phyloP scores from a whole-genome alignment of 2,888 invertebrate species.

The Hipparchia sbordonii region DNA sequence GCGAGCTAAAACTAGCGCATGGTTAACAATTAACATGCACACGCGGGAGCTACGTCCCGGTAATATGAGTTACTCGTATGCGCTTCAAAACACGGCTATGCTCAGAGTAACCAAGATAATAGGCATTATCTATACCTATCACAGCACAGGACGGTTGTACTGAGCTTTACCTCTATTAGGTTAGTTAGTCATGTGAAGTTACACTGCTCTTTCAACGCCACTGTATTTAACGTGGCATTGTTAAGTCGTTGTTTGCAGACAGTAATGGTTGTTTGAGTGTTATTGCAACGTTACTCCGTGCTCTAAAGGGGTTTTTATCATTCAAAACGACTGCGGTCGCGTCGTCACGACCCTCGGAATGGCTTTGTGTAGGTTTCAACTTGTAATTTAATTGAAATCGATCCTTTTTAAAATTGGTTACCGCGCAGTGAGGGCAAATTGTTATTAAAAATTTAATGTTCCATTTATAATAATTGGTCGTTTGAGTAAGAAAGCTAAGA shows the following conservation, averaged over 20 bases:
- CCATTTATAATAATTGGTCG: background rate
- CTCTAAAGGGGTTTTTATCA: conserved; percentile 14
- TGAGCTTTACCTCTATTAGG: too few species aligned
- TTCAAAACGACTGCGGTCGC: conserved; percentile 8
- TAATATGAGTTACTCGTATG: too few species aligned
- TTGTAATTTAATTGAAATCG: conserved; percentile 16
- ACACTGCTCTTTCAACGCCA: too few species aligned
- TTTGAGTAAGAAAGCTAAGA: background rate
- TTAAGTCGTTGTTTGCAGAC: conserved; percentile 12
- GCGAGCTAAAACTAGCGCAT: too few species aligned
- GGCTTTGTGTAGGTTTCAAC: conserved; percentile 17
- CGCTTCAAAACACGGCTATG: too few species aligned
- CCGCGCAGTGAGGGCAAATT: background rate
- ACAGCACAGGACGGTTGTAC: too few species aligned
- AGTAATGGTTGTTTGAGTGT: conserved; percentile 5
- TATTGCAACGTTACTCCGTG: conserved; percentile 8
- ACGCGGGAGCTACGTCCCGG: too few species aligned
- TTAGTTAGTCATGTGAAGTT: too few species aligned
- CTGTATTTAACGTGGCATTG: background rate
- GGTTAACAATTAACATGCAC: too few species aligned
- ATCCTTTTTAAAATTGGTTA: conserved; percentile 8
- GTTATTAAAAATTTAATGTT: conserved; percentile 12
- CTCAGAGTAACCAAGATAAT: too few species aligned
- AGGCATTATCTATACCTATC: too few species aligned
- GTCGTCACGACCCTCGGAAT: conserved; percentile 3